phyloP scores from a whole-genome alignment of 1,140 invertebrate genomes.

The Stegodyphus dumicola region DNA sequence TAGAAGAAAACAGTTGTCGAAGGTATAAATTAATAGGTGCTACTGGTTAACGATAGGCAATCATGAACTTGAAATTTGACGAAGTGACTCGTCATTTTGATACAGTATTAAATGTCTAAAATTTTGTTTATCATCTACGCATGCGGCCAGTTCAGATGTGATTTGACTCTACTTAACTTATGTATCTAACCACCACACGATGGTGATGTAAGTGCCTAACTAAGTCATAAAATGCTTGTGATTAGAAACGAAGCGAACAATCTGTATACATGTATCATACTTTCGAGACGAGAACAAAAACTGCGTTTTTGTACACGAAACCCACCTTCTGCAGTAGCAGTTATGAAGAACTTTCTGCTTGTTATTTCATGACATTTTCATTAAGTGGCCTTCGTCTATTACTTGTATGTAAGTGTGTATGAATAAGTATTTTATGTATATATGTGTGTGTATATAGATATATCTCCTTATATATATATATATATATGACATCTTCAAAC shows the following conservation, averaged over 20 bases:
- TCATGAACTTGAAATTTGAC: slow-evolving; percentile 10
- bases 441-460: too few relatives aligned
- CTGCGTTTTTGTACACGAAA: slow-evolving; percentile 24
- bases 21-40: slow-evolving; percentile 16
- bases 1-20: too few relatives aligned
- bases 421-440: not conserved
- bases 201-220: slow-evolving; percentile 41
- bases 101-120: slow-evolving; percentile 42
- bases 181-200: slow-evolving; percentile 24
- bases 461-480: too few relatives aligned
- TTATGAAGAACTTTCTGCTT: not conserved
- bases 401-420: slow-evolving; percentile 1
- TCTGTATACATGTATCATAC: slow-evolving; percentile 11
- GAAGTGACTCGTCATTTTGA: slow-evolving; percentile 22
- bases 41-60: slow-evolving; percentile 34
- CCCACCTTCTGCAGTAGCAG: slow-evolving; percentile 50
- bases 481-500: too few relatives aligned
- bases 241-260: slow-evolving; percentile 50
- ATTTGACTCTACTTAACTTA: slow-evolving; percentile 44
- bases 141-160: slow-evolving; percentile 57
- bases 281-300: slow-evolving; percentile 19
- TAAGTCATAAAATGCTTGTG: slow-evolving; percentile 57
- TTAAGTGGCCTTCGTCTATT: slow-evolving; percentile 30
- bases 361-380: slow-evolving; percentile 11
- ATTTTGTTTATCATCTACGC: slow-evolving; percentile 22